Conservation (phyloP, 2,113 vertebrate species). For the Alaudala cheleensis region DNA sequence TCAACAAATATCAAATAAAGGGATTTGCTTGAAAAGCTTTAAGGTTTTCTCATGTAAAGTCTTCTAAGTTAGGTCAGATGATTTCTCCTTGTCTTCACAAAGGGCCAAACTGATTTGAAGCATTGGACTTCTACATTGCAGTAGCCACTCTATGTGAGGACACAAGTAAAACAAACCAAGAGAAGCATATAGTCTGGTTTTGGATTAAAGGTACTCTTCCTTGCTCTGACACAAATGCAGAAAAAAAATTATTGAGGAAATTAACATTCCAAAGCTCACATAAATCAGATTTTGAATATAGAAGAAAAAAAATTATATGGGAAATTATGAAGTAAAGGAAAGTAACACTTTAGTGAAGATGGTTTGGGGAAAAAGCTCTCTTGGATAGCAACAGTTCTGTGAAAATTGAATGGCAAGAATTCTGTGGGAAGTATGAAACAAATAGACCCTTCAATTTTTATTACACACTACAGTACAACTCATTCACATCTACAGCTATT, state of each 20-base stretch:
- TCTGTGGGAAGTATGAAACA: background rate
- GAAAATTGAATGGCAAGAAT: background rate
- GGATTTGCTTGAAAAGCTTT: background rate
- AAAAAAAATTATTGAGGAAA: background rate
- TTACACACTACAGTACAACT: background rate
- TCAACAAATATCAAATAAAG: background rate
- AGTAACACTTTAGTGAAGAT: background rate
- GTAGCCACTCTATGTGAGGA: background rate
- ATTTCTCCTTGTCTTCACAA: background rate
- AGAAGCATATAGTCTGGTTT: background rate
- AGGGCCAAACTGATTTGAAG: background rate
- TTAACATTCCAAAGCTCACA: background rate
- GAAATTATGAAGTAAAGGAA: background rate
- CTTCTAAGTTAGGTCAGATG: background rate
- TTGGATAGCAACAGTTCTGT: background rate
- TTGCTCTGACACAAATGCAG: background rate
- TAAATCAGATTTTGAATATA: background rate
- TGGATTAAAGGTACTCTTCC: background rate
- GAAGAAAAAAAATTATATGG: background rate
- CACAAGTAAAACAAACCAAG: background rate
- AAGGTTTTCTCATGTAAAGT: background rate
- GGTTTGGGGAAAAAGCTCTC: background rate
- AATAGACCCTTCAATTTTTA: background rate
- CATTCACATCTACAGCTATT: background rate
- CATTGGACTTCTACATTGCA: background rate